Evolutionary conservation across 2,888 invertebrate genomes (phyloP).

Genomic region (Cantharis lateralis): DNA sequence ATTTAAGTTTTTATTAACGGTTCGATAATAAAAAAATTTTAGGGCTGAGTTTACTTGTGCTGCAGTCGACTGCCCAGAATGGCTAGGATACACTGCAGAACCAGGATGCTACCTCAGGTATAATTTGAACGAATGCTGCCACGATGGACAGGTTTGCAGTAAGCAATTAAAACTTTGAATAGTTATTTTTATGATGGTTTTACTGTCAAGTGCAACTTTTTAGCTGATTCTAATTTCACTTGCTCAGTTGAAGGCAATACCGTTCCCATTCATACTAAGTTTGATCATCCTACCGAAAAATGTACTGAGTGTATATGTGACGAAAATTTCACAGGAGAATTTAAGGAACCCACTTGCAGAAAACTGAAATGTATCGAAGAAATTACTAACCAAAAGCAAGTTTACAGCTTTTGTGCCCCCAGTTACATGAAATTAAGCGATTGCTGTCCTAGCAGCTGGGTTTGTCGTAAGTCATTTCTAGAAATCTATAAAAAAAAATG

Average conservation of each 20-base stretch:
- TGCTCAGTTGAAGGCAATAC: slow-evolving; percentile 23
- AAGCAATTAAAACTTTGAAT: neutral
- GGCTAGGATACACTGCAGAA: slow-evolving; percentile 18
- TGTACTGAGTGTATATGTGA: slow-evolving; percentile 34
- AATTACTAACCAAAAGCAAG: slow-evolving; percentile 15
- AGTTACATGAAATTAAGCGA: slow-evolving; percentile 19
- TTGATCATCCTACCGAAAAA: slow-evolving; percentile 18
- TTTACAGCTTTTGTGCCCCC: slow-evolving; percentile 35
- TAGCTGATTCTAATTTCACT: slow-evolving; percentile 18
- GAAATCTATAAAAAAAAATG: neutral
- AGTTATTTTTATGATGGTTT: neutral
- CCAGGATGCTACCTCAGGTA: slow-evolving; percentile 12
- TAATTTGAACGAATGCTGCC: slow-evolving; percentile 25
- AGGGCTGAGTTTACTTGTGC: slow-evolving; percentile 36
- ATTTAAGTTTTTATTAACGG: too few species aligned
- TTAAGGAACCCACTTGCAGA: slow-evolving; percentile 33
- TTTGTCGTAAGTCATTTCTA: slow-evolving; percentile 33
- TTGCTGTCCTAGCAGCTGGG: slow-evolving; percentile 33
- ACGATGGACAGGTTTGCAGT: slow-evolving; percentile 28
- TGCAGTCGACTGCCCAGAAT: slow-evolving; percentile 38
- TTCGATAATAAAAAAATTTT: neutral
- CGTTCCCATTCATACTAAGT: slow-evolving; percentile 31
- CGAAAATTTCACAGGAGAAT: slow-evolving; percentile 33
- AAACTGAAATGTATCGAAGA: slow-evolving; percentile 27
- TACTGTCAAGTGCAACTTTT: neutral